Evolutionary conservation across 2,888 invertebrate genomes (phyloP).

Genomic region (Pterostichus niger): DNA sequence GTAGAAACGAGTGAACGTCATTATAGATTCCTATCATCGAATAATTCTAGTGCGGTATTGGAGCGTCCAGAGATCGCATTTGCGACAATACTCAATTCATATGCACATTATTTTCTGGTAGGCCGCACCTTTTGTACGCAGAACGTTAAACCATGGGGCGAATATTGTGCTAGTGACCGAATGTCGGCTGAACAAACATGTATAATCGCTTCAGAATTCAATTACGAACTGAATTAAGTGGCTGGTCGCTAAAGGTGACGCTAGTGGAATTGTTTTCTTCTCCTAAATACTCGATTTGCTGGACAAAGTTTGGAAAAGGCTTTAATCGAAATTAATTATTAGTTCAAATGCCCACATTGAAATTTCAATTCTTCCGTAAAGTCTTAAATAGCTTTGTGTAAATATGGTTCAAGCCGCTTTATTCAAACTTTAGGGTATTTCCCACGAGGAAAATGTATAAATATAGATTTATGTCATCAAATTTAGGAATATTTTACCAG

Average conservation of each 20-base stretch:
- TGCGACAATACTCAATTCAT: slow-evolving; percentile 59
- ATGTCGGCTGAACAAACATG: slow-evolving; percentile 46
- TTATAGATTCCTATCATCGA: slow-evolving; percentile 62
- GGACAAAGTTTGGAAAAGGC: slow-evolving; percentile 1
- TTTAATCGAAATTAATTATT: slow-evolving; percentile 6
- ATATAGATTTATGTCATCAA: slow-evolving; percentile 43
- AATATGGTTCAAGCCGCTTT: slow-evolving; percentile 35
- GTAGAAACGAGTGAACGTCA: slow-evolving; percentile 38
- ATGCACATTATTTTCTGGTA: slow-evolving; percentile 66
- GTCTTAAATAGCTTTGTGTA: background rate
- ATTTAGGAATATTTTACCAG: slow-evolving; percentile 38
- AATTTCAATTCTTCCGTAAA: slow-evolving; percentile 25
- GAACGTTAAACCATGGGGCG: slow-evolving; percentile 49
- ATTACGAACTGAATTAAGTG: slow-evolving; percentile 42
- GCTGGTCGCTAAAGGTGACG: slow-evolving; percentile 16
- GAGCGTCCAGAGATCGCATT: slow-evolving; percentile 14
- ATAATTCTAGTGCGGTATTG: slow-evolving; percentile 58
- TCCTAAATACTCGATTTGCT: slow-evolving; percentile 9
- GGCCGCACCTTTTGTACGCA: slow-evolving; percentile 56
- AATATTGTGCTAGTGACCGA: slow-evolving; percentile 39
- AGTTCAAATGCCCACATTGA: background rate
- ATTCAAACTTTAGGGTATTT: slow-evolving; percentile 48
- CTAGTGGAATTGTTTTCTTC: slow-evolving; percentile 21
- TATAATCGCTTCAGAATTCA: slow-evolving; percentile 41
- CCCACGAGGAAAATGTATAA: slow-evolving; percentile 20